Base-by-base conservation (phyloP, 2,888 invertebrate species). In the Caenorhabditis parvicauda region DNA sequence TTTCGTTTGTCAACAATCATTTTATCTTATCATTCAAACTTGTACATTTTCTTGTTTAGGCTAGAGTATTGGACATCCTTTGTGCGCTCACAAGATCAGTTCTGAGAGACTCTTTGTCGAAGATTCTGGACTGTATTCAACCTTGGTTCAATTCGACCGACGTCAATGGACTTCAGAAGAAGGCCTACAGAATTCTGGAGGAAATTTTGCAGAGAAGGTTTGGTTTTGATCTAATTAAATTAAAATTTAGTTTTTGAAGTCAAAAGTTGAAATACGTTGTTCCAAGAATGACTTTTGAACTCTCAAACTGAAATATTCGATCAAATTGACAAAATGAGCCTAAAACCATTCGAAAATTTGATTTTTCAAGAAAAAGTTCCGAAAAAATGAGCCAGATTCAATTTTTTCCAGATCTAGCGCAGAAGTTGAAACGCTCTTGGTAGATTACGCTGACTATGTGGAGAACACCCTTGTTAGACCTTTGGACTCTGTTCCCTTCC, bases 161-260 rank as follows among this genome's bases (percentile, higher is more conserved):
- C 27, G 39, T 52, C 9, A 49, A 54, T 37, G 52, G 51, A 43
- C 61, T 72, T 19, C 79, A 79, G 57, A 79, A 79, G 68, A 79
- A 79, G 53, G 76, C 78, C 0, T 79, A 71, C 57, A 55, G 76
- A 45, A 69, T 79, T 29, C 57, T 79, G 25, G 74, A 72, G 29
- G 77, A 77, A 47, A 61, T 79, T 7, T 65, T 76, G 46, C 69
- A 64, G 48, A 56, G 78, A 43, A 61, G n/a, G n/a, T n/a, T n/a
- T 3, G 64, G 24, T 5, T 38, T 19, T 32, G 6, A 14, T 32
- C 25, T 43, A 7, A 25, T 50, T 12, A 22, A 14, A 17, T 21
- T 42, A 22, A 42, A 2, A 49, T 28, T 17, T 22, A 21, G 9
- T 9, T 25, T n/a, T n/a, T n/a, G n/a, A n/a, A n/a, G n/a, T n/a